These are phyloP conservation scores for Callitettix versicolor DNA, from an alignment of 1,140 invertebrate genomes.

Conservation along the genomic window DNA sequence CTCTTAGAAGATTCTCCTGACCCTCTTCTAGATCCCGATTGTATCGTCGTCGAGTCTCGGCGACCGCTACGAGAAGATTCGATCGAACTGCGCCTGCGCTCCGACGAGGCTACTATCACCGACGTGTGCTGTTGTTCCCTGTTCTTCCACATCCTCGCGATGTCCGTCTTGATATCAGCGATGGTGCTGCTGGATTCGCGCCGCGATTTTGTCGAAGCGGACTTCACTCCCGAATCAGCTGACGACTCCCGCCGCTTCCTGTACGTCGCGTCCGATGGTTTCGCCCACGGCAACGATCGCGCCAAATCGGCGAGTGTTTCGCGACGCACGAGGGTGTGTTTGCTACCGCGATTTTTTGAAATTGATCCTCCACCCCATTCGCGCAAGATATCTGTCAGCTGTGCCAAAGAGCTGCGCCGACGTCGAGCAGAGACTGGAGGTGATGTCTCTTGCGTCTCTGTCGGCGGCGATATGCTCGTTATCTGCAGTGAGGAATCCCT, in stretches of 20 bases:
- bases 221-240: slow-evolving; percentile 70
- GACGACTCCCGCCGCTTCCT: slow-evolving; percentile 67
- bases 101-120: slow-evolving; percentile 31
- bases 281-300: slow-evolving; percentile 57
- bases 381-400: slow-evolving; percentile 73
- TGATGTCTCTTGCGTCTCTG: slow-evolving; percentile 50
- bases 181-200: slow-evolving; percentile 52
- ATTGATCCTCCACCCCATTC: slow-evolving; percentile 65
- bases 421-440: slow-evolving; percentile 50
- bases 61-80: slow-evolving; percentile 31
- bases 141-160: slow-evolving; percentile 54
- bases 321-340: slow-evolving; percentile 60
- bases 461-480: slow-evolving; percentile 68
- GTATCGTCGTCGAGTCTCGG: slow-evolving; percentile 22
- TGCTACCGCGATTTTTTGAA: slow-evolving; percentile 44
- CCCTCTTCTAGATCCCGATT: slow-evolving; percentile 37
- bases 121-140: slow-evolving; percentile 41
- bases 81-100: slow-evolving; percentile 29
- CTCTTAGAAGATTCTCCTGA: slow-evolving; percentile 50
- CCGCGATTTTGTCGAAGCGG: slow-evolving; percentile 53
- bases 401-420: slow-evolving; percentile 69
- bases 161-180: slow-evolving; percentile 56
- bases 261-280: slow-evolving; percentile 31
- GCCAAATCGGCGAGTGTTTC: slow-evolving; percentile 77
- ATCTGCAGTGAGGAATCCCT: slow-evolving; percentile 82